phyloP scores from a whole-genome alignment of 2,888 invertebrate genomes.

The Blastobasis lacticolella region DNA sequence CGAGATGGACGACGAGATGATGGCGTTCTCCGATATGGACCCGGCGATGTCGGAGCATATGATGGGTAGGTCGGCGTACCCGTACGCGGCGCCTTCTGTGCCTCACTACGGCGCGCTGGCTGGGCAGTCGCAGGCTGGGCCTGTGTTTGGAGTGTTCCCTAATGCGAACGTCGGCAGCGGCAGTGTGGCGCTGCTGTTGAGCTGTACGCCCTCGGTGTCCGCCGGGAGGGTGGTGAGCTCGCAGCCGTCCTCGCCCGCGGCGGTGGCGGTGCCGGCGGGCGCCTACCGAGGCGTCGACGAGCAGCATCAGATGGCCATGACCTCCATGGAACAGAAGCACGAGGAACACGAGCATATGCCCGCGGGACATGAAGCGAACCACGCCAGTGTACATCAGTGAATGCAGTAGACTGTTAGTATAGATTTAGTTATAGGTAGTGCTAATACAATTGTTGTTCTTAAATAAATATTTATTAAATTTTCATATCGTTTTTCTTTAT shows the following conservation, averaged over 20 bases:
- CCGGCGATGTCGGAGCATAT: conserved; percentile 30
- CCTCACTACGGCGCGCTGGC: conserved; percentile 6
- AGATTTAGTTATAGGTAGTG: no score
- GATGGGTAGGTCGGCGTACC: conserved; percentile 35
- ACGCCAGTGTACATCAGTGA: background rate
- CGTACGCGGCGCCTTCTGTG: conserved; percentile 19
- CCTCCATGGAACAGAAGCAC: conserved; percentile 21
- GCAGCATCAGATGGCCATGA: conserved; percentile 17
- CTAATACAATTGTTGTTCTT: no score
- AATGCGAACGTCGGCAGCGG: conserved; percentile 46
- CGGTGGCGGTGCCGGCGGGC: conserved; percentile 1
- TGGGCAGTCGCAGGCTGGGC: conserved; percentile 11
- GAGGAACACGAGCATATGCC: conserved; percentile 23
- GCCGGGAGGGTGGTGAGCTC: conserved; percentile 38
- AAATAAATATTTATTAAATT: no score
- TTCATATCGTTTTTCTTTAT: no score
- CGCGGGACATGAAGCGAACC: conserved; percentile 12
- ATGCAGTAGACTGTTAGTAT: background rate
- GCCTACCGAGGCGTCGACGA: conserved; percentile 38
- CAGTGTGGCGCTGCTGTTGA: conserved; percentile 51
- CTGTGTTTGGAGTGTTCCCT: conserved; percentile 50
- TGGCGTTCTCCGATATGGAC: conserved; percentile 48
- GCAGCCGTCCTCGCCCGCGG: conserved; percentile 19
- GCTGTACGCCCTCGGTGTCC: conserved; percentile 53
- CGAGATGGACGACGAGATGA: conserved; percentile 32